Evolutionary conservation across 2,797 vertebrate genomes (phyloP), one percentile per base, ranked within the genome.

Genomic region (Trichosurus vulpecula): DNA sequence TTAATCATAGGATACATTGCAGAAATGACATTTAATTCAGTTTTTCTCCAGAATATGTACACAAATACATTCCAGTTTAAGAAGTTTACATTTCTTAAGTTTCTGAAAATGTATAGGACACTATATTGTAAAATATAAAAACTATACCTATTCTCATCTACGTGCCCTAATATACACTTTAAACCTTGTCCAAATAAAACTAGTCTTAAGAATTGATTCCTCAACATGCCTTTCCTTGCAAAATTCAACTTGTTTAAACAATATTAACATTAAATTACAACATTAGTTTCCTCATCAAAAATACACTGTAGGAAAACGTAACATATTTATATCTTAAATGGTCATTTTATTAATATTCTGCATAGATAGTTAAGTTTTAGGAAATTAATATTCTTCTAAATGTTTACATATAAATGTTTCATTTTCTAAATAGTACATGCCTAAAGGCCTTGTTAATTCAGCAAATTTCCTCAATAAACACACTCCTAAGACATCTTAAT

Each of bases 281-380:
- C 94, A 93, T 0, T 93, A 31, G 51, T 92, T 96, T 58, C 92
- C 0, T 52, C 35, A 91, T 92, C 91, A 97, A 95, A 95, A 92
- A 90, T 47, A 4, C 66, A 96, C 95, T 30, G 52, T n/a, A n/a
- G n/a, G 54, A 66, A 16, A 14, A 93, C 6, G 92, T 92, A 93
- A 90, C 35, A 94, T 6, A 3, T 93, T 94, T 95, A 92, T 51
- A 94, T 92, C 53, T 95, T 95, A 95, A 93, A 87, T 87, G 25
- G 74, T 2, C 3, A 91, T 53, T 92, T 51, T 54, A 74, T 27
- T 56, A 94, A 54, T 11, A 92, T 66, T 91, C 93, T 53, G 91
- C 90, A 90, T 35, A 94, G 96, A 94, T 87, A 96, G 94, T 51
- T 87, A 87, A 47, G 74, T 87, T 87, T 87, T 87, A 91, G 27